Evolutionary conservation across 2,888 invertebrate species (phyloP), one percentile per base, ranked within the genome.

Genomic region (Trachelus iudaicus): DNA sequence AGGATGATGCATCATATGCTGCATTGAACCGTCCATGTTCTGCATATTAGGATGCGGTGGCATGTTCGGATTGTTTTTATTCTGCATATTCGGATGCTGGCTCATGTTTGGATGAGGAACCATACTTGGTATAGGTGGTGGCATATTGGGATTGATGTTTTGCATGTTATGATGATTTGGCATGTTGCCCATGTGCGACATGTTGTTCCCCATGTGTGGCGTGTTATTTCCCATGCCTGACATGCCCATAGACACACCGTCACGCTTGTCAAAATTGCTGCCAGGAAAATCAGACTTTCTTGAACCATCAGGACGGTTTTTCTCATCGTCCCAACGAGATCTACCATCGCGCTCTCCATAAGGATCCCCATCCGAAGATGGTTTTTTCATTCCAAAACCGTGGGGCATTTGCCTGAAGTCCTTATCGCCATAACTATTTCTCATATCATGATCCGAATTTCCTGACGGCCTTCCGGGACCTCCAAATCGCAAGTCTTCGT

Each of bases 101-200:
- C 84, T 80, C 85, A 87, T 85, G 33, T 85, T 87, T 4, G 87
- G 83, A 81, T 89, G 89, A 9, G 86, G 85, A 13, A 86, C 84
- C 76, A 89, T 79, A 40, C 83, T 83, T 33, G 85, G 83, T 74
- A 87, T 85, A 30, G 87, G 84, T 3, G 89, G 86, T 30, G 87
- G 88, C 87, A 88, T 88, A 35, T 90, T 88, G 0, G 90, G 87
- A 81, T 89, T 90, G 11, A 90, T 87, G 30, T 89, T 88, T 77
- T 90, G 90, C 86, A 90, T 89, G 35, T 89, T 90, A 73, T 89
- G 88, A 73, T 90, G 90, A 82, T 87, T 89, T 4, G 88, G 73
- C 77, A 85, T 68, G 69, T 77, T 73, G 3, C 78, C 78, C 73
- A 78, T 83, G 56, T 86, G 86, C 3, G 85, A 77, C 78, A 83